Conservation (phyloP, 2,113 vertebrate species). For the Trogon melanurus region DNA sequence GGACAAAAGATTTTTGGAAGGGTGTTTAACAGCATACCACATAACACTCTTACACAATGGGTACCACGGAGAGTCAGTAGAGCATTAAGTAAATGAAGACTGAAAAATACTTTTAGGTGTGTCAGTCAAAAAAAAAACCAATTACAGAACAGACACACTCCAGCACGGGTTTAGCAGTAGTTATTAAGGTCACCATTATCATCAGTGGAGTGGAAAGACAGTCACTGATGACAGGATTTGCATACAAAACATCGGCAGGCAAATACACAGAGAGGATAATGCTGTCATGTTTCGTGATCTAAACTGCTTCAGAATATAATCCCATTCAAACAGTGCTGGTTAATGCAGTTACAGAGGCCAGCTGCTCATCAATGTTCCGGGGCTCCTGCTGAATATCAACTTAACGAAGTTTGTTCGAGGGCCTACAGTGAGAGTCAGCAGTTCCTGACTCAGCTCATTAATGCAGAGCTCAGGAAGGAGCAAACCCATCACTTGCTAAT, state of each 20-base stretch:
- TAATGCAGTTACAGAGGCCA: not conserved
- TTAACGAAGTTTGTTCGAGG: not conserved
- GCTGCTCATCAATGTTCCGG: not conserved
- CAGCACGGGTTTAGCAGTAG: not conserved
- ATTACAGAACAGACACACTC: not conserved
- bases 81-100: not conserved
- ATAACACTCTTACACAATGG: not conserved
- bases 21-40: not conserved
- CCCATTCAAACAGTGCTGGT: accelerated
- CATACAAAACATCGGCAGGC: not conserved
- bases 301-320: not conserved
- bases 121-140: not conserved
- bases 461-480: not conserved
- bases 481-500: not conserved
- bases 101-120: not conserved
- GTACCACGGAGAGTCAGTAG: not conserved
- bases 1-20: not conserved
- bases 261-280: not conserved
- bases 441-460: not conserved
- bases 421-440: not conserved
- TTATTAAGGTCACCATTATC: not conserved
- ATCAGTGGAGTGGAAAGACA: not conserved
- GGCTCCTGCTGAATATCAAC: not conserved
- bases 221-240: not conserved
- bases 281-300: not conserved